These are phyloP conservation scores for Varanus salvator DNA, from an alignment of 2,113 vertebrate species.

Conservation along the genomic window DNA sequence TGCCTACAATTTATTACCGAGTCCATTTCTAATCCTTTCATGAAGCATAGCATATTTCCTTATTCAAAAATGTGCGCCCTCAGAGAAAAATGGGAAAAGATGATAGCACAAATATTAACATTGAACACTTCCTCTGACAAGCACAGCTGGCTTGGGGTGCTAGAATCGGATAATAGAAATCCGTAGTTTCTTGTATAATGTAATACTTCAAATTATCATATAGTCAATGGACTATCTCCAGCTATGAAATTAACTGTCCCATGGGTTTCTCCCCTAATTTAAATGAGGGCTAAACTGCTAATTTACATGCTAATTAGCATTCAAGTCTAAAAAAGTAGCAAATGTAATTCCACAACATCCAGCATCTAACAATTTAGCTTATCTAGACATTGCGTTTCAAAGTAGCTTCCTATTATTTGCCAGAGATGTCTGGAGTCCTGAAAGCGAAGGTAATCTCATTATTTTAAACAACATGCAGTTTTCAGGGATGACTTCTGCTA, in stretches of 20 bases:
- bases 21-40: conserved; percentile 15
- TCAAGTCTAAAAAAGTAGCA: conserved; percentile 59
- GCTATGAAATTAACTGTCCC: conserved; percentile 73
- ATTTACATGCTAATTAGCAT: conserved; percentile 76
- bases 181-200: conserved; percentile 60
- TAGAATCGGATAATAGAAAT: conserved; percentile 62
- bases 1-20: background rate
- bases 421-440: conserved; percentile 47
- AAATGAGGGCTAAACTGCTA: conserved; percentile 72
- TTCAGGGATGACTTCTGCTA: conserved; percentile 50
- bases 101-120: conserved; percentile 40
- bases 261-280: conserved; percentile 48
- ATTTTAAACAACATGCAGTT: conserved; percentile 57
- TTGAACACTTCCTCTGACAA: conserved; percentile 42
- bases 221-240: conserved; percentile 62
- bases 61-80: conserved; percentile 56
- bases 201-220: conserved; percentile 68
- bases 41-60: conserved; percentile 45
- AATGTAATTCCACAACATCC: conserved; percentile 66
- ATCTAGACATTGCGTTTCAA: conserved; percentile 67
- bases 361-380: conserved; percentile 70
- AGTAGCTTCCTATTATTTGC: conserved; percentile 44
- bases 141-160: conserved; percentile 51
- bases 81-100: conserved; percentile 53
- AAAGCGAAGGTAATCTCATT: conserved; percentile 64